phyloP scores from a whole-genome alignment of 2,888 invertebrate species.

The Platynereis dumerilii region DNA sequence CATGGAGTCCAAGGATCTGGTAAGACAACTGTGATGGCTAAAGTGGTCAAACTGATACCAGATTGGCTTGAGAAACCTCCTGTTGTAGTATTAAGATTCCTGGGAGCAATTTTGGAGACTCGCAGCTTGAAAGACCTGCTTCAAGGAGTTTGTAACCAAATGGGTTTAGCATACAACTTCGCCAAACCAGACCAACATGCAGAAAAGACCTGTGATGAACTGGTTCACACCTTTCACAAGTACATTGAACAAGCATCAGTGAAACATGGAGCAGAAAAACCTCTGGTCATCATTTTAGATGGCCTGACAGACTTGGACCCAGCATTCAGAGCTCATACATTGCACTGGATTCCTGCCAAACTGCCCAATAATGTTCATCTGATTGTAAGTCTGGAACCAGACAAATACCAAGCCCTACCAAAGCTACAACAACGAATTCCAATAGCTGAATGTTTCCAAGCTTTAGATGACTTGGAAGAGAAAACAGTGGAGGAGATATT shows the following conservation, averaged over 20 bases:
- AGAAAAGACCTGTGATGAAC: background rate
- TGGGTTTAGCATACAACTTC: slow-evolving; percentile 15
- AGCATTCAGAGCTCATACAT: slow-evolving; percentile 18
- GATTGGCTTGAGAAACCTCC: slow-evolving; percentile 13
- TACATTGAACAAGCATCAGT: slow-evolving; percentile 21
- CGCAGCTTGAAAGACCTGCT: slow-evolving; percentile 11
- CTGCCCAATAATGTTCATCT: slow-evolving; percentile 26
- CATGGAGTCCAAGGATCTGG: slow-evolving; percentile 18
- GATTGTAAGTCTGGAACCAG: slow-evolving; percentile 20
- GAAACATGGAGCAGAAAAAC: slow-evolving; percentile 27
- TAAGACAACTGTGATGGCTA: slow-evolving; percentile 12
- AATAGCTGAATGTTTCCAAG: slow-evolving; percentile 10
- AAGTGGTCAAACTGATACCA: slow-evolving; percentile 12
- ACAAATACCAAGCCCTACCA: background rate
- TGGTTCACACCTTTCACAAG: slow-evolving; percentile 6
- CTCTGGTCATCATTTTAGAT: slow-evolving; percentile 27
- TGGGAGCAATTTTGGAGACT: slow-evolving; percentile 6
- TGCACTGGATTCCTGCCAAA: slow-evolving; percentile 26
- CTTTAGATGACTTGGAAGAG: slow-evolving; percentile 7
- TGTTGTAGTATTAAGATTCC: slow-evolving; percentile 14
- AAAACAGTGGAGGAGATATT: slow-evolving; percentile 19
- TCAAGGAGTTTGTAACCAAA: slow-evolving; percentile 14
- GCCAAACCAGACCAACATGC: background rate
- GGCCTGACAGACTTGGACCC: slow-evolving; percentile 22
- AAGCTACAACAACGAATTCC: background rate